Base-by-base conservation (phyloP, 2,113 vertebrate species). In the Brienomyrus longianalis region DNA sequence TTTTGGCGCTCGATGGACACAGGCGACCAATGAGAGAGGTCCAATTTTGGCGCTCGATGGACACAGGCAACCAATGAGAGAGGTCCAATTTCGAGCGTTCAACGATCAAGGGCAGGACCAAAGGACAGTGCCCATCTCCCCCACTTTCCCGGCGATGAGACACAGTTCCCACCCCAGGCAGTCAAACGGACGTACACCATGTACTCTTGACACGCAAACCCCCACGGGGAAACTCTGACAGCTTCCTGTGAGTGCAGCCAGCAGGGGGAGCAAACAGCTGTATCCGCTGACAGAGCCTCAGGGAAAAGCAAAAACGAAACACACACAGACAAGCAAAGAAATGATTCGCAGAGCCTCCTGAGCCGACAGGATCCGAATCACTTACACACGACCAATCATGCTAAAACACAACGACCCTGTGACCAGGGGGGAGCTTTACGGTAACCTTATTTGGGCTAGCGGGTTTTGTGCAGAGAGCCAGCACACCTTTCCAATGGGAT, bases 201-300 rank as follows among this genome's bases (percentile, higher is more conserved):
- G 35, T 21, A 23, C 10, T 48, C 27, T 31, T 54, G 85, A 35
- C 85, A 87, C n/a, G n/a, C 45, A 51, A 27, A n/a, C 27, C 13
- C 85, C 85, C 80, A 9, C 13, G 0, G 89, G 39, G 27, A 59
- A 52, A 54, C 21, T 56, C 48, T 91, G 66, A 88, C 62, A 88
- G 91, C 83, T 90, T 93, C 92, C 91, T 90, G 89, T 84, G 48
- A 48, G 11, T 17, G 48, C 17, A 86, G 23, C n/a, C 10, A 35
- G 39, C 43, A 56, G 77, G 43, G 23, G 1, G 48, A 88, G 43
- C 84, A 39, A 90, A 86, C 91, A 92, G 91, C 91, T 92, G 92
- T 91, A 91, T 93, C 91, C 92, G 89, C 83, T 91, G 7, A 86
- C 74, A 88, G 85, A 86, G 43, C 86, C 86, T 89, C 90, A 51